Evolutionary conservation across 2,113 vertebrate species (phyloP).

Genomic region (Urocynchramus pylzowi): DNA sequence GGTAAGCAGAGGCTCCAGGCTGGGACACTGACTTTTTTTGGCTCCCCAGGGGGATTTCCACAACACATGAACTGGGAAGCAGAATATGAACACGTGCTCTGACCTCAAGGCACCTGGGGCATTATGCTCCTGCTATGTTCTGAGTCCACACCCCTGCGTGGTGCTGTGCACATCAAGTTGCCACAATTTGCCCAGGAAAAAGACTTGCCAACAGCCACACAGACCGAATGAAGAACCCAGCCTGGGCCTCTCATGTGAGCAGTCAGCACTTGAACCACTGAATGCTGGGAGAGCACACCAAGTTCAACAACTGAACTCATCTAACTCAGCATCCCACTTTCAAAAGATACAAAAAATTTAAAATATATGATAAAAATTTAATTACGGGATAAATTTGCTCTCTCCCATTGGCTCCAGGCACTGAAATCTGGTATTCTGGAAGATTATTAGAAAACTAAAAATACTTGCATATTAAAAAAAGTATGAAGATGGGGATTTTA

Average conservation of each 20-base stretch:
- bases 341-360: neutral
- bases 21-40: neutral
- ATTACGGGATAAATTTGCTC: neutral
- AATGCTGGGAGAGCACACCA: neutral
- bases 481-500: neutral
- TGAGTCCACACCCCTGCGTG: neutral
- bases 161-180: neutral
- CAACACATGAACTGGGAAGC: neutral
- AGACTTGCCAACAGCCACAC: neutral
- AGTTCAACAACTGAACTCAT: neutral
- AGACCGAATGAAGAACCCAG: neutral
- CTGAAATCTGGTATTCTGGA: neutral
- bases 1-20: neutral
- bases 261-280: neutral
- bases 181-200: neutral
- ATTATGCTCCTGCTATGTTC: neutral
- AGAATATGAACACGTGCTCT: rapidly evolving
- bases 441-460: neutral
- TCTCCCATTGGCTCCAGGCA: neutral
- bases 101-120: neutral
- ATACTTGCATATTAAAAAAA: neutral
- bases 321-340: neutral
- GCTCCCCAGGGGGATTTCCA: neutral
- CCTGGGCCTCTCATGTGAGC: neutral
- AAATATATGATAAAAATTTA: neutral